Evolutionary conservation across 2,888 invertebrate genomes (phyloP).

Genomic region (Pseudanteris insignis): DNA sequence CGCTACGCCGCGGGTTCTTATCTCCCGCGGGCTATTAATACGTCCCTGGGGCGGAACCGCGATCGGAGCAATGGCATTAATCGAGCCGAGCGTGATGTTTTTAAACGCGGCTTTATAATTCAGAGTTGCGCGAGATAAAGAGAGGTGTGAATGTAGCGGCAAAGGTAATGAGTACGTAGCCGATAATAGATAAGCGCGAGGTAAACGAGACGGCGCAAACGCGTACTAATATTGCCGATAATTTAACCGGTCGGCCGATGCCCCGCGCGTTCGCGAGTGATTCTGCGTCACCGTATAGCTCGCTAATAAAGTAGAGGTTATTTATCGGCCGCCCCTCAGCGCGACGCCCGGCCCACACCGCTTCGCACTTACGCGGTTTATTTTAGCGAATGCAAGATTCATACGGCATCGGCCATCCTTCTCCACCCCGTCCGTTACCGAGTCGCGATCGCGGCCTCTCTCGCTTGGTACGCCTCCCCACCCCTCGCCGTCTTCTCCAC

Average conservation of each 20-base stretch:
- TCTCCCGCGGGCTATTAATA: constrained; percentile 15
- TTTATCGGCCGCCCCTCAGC: constrained; percentile 57
- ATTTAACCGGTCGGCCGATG: constrained; percentile 59
- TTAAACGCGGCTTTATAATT: constrained; percentile 44
- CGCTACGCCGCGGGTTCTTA: constrained; percentile 11
- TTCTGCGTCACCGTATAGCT: constrained; percentile 49
- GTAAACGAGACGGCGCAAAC: constrained; percentile 48
- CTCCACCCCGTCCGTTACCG: constrained; percentile 25
- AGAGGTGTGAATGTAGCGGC: constrained; percentile 42
- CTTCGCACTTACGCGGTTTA: constrained; percentile 60
- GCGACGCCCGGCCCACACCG: constrained; percentile 47
- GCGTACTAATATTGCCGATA: constrained; percentile 64
- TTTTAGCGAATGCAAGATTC: constrained; percentile 53
- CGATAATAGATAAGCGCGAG: constrained; percentile 43
- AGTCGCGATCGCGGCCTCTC: neutral
- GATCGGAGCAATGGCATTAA: constrained; percentile 33
- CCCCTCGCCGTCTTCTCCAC: constrained; percentile 1
- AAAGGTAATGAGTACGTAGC: constrained; percentile 43
- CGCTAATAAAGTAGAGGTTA: constrained; percentile 66
- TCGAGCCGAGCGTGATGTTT: constrained; percentile 43
- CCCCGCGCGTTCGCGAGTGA: constrained; percentile 43
- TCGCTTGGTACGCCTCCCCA: constrained; percentile 9
- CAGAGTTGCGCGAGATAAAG: constrained; percentile 34
- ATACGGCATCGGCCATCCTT: constrained; percentile 41
- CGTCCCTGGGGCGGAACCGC: constrained; percentile 25